Conservation (phyloP, 2,888 invertebrate species). For the Isoperla grammatica region DNA sequence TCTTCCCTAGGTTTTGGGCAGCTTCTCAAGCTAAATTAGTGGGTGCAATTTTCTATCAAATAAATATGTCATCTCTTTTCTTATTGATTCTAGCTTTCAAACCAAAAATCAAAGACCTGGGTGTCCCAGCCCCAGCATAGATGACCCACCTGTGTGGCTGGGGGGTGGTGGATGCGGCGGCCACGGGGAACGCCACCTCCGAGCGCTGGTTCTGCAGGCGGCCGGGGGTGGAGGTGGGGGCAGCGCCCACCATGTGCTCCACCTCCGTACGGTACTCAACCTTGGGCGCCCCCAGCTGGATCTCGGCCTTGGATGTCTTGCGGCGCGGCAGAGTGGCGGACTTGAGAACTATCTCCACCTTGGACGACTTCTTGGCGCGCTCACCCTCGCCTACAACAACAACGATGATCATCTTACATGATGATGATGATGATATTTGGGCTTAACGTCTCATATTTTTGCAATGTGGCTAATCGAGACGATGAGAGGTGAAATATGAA, state of each 20-base stretch:
- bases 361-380: slow-evolving; percentile 49
- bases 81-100: too few species aligned
- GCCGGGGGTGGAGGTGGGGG: slow-evolving; percentile 42
- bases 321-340: slow-evolving; percentile 61
- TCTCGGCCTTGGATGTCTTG: slow-evolving; percentile 59
- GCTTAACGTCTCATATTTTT: too few species aligned
- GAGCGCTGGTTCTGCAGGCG: slow-evolving; percentile 46
- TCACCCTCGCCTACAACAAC: slow-evolving; percentile 3
- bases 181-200: slow-evolving; percentile 54
- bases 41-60: too few species aligned
- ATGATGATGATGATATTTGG: too few species aligned
- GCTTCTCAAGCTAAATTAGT: too few species aligned
- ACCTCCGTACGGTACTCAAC: slow-evolving; percentile 54
- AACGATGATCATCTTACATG: too few species aligned
- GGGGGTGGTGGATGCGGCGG: slow-evolving; percentile 36
- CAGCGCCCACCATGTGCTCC: slow-evolving; percentile 50
- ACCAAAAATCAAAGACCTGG: too few species aligned
- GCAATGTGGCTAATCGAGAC: too few species aligned
- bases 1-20: too few species aligned
- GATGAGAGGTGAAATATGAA: too few species aligned
- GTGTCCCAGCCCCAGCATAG: too few species aligned
- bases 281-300: slow-evolving; percentile 48
- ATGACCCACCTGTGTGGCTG: slow-evolving; percentile 15
- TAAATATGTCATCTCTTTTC: too few species aligned
- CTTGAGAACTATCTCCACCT: slow-evolving; percentile 60